Base-by-base conservation (phyloP, 2,797 vertebrate species). In the Pseudochromis fuscus region DNA sequence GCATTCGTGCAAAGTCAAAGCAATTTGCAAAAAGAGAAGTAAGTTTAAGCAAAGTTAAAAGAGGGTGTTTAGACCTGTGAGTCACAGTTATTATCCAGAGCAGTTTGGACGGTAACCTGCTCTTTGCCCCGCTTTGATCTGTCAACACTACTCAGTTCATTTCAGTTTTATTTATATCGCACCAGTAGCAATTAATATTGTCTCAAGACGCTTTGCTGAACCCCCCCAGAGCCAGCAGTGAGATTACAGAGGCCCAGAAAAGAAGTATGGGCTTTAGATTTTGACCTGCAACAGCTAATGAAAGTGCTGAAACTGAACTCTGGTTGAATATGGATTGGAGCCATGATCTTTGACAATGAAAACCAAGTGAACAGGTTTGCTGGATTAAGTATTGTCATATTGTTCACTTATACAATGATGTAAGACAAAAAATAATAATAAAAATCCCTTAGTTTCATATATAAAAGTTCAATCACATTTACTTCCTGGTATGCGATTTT, bases 31-130 rank as follows among this genome's bases (percentile, higher is more conserved):
- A 27, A 33, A 8, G 7, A 42, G 24, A 55, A 23, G 30, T 15
- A 35, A 23, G n/a, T 27, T 59, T 31, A 33, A 72, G 42, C 50
- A 38, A 38, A 33, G 62, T 58, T 28, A 7, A 66, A 60, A 45
- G 15, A 57, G 25, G 9, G 3, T 44, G 40, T 67, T 64, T 6
- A 38, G 38, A 49, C 21, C 24, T 59, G 30, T 35, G 23, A 61
- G 10, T 66, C 35, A 59, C 19, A 44, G 59, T 25, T 62, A 15
- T 46, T 25, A 30, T 45, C 6, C 1, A 28, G n/a, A 18, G 5
- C 33, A 0, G 16, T 60, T 55, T 50, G 50, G 33, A 64, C 8
- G 5, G 25, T 31, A 64, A 48, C 37, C 35, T n/a, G 13, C 11
- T 4, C 13, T 25, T 45, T 30, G 44, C 9, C 11, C 18, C 4